Percentiles rank a stretch among this genome's conserved stretches.
Evolutionary conservation across 2,888 invertebrate species (phyloP).

Genomic region (Mylabris sibirica): DNA sequence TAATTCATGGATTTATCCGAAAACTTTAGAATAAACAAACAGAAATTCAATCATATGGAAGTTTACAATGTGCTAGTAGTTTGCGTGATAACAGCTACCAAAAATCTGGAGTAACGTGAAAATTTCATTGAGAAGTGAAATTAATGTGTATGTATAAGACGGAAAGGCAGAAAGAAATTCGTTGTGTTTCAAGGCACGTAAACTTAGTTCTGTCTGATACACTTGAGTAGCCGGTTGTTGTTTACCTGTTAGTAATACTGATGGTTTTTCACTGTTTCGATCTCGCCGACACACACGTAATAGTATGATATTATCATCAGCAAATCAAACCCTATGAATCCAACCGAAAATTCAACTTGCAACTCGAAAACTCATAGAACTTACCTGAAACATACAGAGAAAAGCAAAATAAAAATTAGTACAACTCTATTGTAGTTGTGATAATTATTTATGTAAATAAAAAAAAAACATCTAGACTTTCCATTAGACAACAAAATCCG

Average conservation of each 20-base stretch:
- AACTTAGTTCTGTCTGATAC: neutral
- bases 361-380: neutral
- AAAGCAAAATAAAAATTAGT: neutral
- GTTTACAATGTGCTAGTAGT: no score
- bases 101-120: neutral
- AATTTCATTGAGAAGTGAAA: neutral
- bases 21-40: no score
- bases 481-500: neutral
- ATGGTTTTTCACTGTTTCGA: neutral
- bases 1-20: no score
- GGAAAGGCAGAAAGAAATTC: neutral
- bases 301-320: neutral
- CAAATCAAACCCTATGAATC: neutral
- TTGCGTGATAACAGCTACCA: no score
- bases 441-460: no score
- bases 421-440: neutral
- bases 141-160: neutral
- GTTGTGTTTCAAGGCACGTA: neutral
- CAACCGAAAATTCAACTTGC: neutral
- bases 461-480: no score
- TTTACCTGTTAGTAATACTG: constrained; percentile 9
- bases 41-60: no score
- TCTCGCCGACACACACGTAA: neutral
- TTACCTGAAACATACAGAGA: constrained; percentile 23
- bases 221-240: constrained; percentile 1